Evolutionary conservation across 2,113 vertebrate genomes (phyloP), one percentile per base, ranked within the genome.

Genomic region (Paracanthobrama guichenoti): DNA sequence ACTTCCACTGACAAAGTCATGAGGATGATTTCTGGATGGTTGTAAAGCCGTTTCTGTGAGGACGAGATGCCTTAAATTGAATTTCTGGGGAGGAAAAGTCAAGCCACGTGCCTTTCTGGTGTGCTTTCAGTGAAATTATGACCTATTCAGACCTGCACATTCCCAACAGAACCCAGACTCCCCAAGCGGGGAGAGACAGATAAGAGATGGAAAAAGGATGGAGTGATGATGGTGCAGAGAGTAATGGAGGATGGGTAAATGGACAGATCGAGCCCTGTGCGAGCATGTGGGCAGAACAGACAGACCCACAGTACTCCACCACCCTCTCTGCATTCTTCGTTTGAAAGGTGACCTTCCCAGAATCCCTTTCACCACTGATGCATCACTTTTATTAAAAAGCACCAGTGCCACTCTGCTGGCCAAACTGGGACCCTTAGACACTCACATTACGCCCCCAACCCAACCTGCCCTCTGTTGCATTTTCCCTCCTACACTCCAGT

Each of bases 261-360:
- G 73, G 90, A 90, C 88, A 91, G 90, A 92, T 88, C 89, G 88
- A 88, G 80, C 85, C 46, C 31, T 53, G 7, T 39, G 76, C 18
- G 57, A 74, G 35, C 81, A 89, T 86, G 88, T 88, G 85, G 87
- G 88, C 85, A 73, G 81, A 86, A 84, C 84, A 89, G 79, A 88
- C 88, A 88, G 90, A 85, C 81, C 83, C 87, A 82, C 87, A 91
- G 90, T 91, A 87, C 89, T 89, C 88, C 76, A 88, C 82, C 88
- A 83, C 64, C 55, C 74, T 66, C 46, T 67, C 28, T n/a, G 26
- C 85, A 85, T 90, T 89, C 82, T 86, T 89, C 90, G 92, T 88
- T 91, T 75, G 24, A 75, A 92, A 91, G 87, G 88, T 92, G 91
- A 93, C 91, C 93, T 92, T 92, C 90, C 84, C 86, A 88, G 87